Conservation (phyloP, 2,888 invertebrate species). For the Quadroppia sp. region DNA sequence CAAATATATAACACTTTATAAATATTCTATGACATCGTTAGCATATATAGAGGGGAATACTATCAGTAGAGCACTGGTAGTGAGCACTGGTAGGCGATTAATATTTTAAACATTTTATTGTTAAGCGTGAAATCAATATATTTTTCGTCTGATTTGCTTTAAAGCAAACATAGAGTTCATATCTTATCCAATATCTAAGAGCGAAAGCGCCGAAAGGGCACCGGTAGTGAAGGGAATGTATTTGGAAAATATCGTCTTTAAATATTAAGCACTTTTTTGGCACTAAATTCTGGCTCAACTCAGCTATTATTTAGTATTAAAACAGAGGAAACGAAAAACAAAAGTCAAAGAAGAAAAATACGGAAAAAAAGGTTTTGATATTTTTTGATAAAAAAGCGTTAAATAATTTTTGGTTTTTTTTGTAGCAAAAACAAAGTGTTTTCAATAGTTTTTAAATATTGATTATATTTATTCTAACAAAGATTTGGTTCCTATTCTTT, state of each 20-base stretch:
- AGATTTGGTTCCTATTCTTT: not conserved
- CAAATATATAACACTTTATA: not conserved
- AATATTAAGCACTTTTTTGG: not conserved
- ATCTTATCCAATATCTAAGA: not conserved
- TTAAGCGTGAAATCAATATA: not conserved
- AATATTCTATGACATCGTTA: not conserved
- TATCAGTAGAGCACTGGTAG: no score
- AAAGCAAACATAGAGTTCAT: not conserved
- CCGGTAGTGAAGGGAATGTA: not conserved
- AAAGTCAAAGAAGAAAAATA: no score
- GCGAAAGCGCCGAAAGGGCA: not conserved
- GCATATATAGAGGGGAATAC: slow-evolving; percentile 1
- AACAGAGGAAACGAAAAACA: no score
- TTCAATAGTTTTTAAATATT: slow-evolving; percentile 13
- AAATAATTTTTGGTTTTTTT: not conserved
- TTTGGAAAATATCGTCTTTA: not conserved
- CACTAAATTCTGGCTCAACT: not conserved
- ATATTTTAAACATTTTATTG: slow-evolving; percentile 1
- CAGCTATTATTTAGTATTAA: no score
- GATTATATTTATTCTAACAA: not conserved
- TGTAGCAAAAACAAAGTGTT: not conserved
- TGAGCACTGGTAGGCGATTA: not conserved
- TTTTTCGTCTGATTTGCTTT: not conserved
- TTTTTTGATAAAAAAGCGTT: not conserved
- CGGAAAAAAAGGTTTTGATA: no score